These are phyloP conservation scores for Pheosia gnoma DNA, from an alignment of 2,888 invertebrate species.

Conservation along the genomic window DNA sequence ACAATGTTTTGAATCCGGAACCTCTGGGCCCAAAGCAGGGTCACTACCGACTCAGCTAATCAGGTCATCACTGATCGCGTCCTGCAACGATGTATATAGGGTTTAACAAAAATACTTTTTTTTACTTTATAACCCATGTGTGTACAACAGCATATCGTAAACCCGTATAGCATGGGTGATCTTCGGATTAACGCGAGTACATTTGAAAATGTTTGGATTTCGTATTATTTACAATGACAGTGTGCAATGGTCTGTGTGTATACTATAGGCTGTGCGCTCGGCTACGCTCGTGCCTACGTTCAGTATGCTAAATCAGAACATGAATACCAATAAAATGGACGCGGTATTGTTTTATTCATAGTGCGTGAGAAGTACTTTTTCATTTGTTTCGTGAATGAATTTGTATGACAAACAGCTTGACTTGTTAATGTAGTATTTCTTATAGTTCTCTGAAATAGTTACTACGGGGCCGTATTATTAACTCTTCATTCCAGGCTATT, in stretches of 20 bases:
- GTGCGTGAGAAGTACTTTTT: constrained; percentile 18
- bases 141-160: too few relatives aligned
- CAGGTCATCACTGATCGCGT: too few relatives aligned
- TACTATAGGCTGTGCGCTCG: constrained; percentile 32
- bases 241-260: constrained; percentile 18
- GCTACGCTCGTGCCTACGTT: constrained; percentile 43
- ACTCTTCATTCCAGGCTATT: too few relatives aligned
- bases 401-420: background rate
- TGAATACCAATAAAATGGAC: constrained; percentile 46
- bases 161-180: background rate
- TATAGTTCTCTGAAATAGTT: too few relatives aligned
- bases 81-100: too few relatives aligned
- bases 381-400: background rate
- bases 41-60: too few relatives aligned
- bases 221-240: background rate
- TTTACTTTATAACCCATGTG: too few relatives aligned
- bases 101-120: too few relatives aligned
- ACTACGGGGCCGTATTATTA: too few relatives aligned
- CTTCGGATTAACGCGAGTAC: background rate
- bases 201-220: constrained; percentile 2
- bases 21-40: too few relatives aligned
- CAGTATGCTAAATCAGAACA: constrained; percentile 41
- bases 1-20: too few relatives aligned
- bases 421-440: background rate
- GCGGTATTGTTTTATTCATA: constrained; percentile 49